A percentile compares a stretch with the other conserved stretches of the same genome.
Conservation (phyloP, 2,888 invertebrate species). For the Scaeva pyrastri region DNA sequence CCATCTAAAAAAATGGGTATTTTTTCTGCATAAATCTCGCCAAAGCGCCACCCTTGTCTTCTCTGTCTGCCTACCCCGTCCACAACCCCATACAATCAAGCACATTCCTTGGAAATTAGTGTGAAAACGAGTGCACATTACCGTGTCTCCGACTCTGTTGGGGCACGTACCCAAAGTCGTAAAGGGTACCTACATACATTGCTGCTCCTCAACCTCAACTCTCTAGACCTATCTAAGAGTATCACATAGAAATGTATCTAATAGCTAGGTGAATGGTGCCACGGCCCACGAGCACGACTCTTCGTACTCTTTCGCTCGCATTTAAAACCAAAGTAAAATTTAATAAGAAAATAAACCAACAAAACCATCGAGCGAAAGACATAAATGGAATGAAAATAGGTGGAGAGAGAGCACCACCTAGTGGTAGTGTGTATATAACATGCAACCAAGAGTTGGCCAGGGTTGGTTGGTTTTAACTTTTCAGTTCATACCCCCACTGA, state of each 20-base stretch:
- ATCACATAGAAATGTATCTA: slow-evolving; percentile 74
- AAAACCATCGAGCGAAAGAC: slow-evolving; percentile 31
- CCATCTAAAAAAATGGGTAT: slow-evolving; percentile 10
- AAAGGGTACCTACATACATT: slow-evolving; percentile 27
- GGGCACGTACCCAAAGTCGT: slow-evolving; percentile 24
- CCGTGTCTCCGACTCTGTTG: slow-evolving; percentile 56
- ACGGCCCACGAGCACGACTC: too few relatives aligned
- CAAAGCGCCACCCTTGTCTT: not conserved
- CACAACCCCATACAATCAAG: slow-evolving; percentile 35
- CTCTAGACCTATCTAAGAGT: slow-evolving; percentile 42
- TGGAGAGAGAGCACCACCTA: slow-evolving; percentile 59
- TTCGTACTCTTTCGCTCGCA: slow-evolving; percentile 74
- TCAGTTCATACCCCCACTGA: slow-evolving; percentile 77
- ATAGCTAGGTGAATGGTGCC: slow-evolving; percentile 75
- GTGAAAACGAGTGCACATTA: slow-evolving; percentile 74
- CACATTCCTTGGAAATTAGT: slow-evolving; percentile 70
- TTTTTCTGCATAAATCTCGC: slow-evolving; percentile 29
- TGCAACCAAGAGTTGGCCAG: slow-evolving; percentile 77
- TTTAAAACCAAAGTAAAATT: slow-evolving; percentile 67
- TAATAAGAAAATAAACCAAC: slow-evolving; percentile 30
- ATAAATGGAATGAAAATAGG: slow-evolving; percentile 62
- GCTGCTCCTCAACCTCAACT: slow-evolving; percentile 43
- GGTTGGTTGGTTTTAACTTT: slow-evolving; percentile 79
- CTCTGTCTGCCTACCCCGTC: not conserved
- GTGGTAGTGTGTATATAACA: slow-evolving; percentile 61